Percentiles rank a stretch among this genome's conserved stretches.
These are phyloP conservation scores for Norana najaformis DNA, from an alignment of 2,888 invertebrate species.

Conservation along the genomic window DNA sequence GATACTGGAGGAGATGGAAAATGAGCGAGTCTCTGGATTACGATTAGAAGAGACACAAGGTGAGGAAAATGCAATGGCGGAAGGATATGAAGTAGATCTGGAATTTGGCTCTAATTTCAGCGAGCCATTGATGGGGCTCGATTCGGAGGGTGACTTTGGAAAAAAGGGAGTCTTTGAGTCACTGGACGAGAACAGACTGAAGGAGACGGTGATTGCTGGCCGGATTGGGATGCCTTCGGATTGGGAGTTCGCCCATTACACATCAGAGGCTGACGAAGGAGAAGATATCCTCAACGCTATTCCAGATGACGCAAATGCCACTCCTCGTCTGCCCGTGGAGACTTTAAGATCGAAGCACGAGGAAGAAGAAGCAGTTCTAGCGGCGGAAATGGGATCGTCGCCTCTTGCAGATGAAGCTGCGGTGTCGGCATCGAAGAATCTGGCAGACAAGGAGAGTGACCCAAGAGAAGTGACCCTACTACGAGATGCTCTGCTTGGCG, in stretches of 20 bases:
- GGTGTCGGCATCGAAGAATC: not conserved
- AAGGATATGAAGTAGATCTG: not conserved
- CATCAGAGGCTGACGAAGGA: not conserved
- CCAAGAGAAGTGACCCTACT: not conserved
- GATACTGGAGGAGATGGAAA: not conserved
- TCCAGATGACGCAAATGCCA: not conserved
- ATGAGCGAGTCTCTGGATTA: not conserved
- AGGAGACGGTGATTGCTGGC: conserved; percentile 7
- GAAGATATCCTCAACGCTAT: not conserved
- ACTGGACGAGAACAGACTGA: not conserved
- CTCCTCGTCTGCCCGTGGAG: not conserved
- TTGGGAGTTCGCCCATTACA: conserved; percentile 22
- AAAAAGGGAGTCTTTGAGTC: not conserved
- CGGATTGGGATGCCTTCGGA: not conserved
- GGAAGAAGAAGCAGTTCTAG: not conserved
- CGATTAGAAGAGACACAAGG: not conserved
- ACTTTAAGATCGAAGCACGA: not conserved
- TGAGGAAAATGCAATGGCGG: not conserved
- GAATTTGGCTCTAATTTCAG: not conserved
- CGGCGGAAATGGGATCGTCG: not conserved
- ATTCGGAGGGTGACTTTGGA: not conserved
- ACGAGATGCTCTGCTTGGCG: not conserved
- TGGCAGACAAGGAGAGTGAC: too few species aligned
- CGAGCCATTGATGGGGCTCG: not conserved
- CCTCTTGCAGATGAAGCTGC: not conserved